Evolutionary conservation across 1,140 invertebrate species (phyloP), one percentile per base, ranked within the genome.

Genomic region (Drosophila trapezifrons): DNA sequence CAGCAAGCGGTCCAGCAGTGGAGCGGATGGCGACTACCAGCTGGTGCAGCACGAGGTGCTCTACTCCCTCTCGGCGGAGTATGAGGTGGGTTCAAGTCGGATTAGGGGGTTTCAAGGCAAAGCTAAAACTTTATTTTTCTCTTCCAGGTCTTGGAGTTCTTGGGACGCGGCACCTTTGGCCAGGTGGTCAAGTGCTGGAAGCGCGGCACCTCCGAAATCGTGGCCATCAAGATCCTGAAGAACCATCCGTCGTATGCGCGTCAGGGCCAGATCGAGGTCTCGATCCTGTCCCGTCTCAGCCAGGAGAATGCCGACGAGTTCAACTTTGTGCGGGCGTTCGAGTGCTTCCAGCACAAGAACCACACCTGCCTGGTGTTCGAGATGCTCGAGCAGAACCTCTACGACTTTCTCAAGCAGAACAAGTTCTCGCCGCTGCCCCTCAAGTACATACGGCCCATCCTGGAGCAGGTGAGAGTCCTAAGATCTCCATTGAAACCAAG

Each of bases 161-260:
- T 99, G 73, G 99, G 99, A 78, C 95, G 99, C 78, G 98, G 98
- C 76, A 99, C 99, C 54, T 99, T 99, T 94, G 99, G 99, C 69
- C 98, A 99, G 95, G 98, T 99, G 80, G 98, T 99, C 81, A 99
- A 99, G 94, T 99, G 99, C 93, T 99, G 99, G 99, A 99, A 99
- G 93, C 99, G 99, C 92, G 99, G 99, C 92, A 99, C 99, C 64
- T 99, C 99, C 92, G 98, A 99, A 93, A 99, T 99, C 90, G 98
- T 99, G 73, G 99, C 99, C 89, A 99, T 99, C 92, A 99, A 99
- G 94, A 99, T 99, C 92, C 94, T 99, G 29, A 99, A 99, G 93
- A 99, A 99, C 94, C 99, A 99, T 94, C 99, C 99, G 56, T 99
- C 98, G 57, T 99, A 99, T 94, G 98, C 98, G 65, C 95, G 99